A percentile compares a stretch with the other conserved stretches of the same genome.
These are phyloP conservation scores for Cranoglanis bouderius DNA, from an alignment of 2,113 vertebrate species.

Conservation along the genomic window DNA sequence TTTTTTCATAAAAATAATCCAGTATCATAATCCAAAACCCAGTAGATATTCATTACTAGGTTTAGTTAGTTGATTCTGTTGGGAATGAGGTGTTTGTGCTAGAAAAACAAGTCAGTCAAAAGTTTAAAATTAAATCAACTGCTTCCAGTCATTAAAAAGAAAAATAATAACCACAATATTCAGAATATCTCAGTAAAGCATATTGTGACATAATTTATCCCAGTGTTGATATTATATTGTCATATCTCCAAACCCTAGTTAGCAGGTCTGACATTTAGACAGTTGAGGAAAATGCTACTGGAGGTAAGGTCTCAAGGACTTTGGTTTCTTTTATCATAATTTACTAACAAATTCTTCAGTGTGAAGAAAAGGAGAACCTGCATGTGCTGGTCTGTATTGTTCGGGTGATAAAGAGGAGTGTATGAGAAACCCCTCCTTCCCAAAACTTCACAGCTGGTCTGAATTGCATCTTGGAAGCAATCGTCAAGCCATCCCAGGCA, in stretches of 20 bases:
- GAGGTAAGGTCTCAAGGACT: slow-evolving; percentile 11
- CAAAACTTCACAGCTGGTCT: slow-evolving; percentile 68
- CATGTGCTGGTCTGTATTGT: slow-evolving; percentile 14
- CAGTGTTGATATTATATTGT: neutral
- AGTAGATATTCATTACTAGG: neutral
- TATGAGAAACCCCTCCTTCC: slow-evolving; percentile 14
- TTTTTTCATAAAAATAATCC: too few relatives aligned
- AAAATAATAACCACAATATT: neutral
- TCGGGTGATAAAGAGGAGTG: neutral
- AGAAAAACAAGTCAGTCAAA: too few relatives aligned
- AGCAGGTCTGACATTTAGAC: neutral
- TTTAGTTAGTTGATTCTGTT: neutral
- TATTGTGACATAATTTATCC: neutral
- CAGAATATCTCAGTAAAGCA: neutral
- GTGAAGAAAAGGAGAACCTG: slow-evolving; percentile 57
- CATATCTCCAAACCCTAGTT: neutral
- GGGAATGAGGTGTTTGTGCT: neutral
- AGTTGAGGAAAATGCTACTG: neutral
- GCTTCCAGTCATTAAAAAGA: neutral
- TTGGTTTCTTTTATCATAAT: slow-evolving; percentile 65
- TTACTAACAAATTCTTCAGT: slow-evolving; percentile 69
- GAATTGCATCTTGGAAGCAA: slow-evolving; percentile 65
- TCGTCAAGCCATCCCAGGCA: slow-evolving; percentile 38
- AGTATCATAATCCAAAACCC: too few relatives aligned
- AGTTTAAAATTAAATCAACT: neutral